Evolutionary conservation across 1,140 invertebrate genomes (phyloP).

Genomic region (Potamilus streckersoni): DNA sequence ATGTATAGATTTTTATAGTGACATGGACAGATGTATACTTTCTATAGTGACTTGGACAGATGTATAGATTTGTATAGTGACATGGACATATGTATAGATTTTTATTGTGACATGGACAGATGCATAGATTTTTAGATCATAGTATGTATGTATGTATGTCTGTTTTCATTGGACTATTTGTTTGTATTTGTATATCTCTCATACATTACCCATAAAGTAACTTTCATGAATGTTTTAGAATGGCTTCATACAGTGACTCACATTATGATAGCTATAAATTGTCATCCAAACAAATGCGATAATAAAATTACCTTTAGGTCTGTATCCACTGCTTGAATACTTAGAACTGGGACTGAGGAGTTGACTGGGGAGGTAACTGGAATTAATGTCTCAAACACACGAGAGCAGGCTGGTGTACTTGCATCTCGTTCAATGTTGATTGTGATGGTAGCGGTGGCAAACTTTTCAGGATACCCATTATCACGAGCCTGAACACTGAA

Average conservation of each 20-base stretch:
- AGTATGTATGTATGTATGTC: no score
- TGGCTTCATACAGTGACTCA: neutral
- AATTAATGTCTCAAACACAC: conserved; percentile 30
- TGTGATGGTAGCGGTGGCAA: conserved; percentile 21
- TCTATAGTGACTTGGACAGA: no score
- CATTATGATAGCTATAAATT: neutral
- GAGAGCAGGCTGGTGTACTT: conserved; percentile 10
- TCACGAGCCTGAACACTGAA: conserved; percentile 34
- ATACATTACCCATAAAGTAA: no score
- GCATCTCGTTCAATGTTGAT: conserved; percentile 31
- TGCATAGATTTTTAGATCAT: no score
- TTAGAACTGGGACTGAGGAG: conserved; percentile 21
- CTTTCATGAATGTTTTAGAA: no score
- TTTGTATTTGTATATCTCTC: no score
- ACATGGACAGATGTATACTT: no score
- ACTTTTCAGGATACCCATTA: conserved; percentile 38
- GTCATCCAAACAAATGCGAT: neutral
- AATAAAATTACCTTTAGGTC: conserved; percentile 38
- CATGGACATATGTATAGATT: no score
- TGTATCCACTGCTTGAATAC: conserved; percentile 39
- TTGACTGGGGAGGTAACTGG: conserved; percentile 28
- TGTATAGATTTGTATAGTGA: no score
- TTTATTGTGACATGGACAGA: no score
- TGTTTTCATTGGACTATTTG: no score
- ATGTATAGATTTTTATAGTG: no score